Evolutionary conservation across 2,797 vertebrate species (phyloP), one percentile per base, ranked within the genome.

Genomic region (Trachurus trachurus): DNA sequence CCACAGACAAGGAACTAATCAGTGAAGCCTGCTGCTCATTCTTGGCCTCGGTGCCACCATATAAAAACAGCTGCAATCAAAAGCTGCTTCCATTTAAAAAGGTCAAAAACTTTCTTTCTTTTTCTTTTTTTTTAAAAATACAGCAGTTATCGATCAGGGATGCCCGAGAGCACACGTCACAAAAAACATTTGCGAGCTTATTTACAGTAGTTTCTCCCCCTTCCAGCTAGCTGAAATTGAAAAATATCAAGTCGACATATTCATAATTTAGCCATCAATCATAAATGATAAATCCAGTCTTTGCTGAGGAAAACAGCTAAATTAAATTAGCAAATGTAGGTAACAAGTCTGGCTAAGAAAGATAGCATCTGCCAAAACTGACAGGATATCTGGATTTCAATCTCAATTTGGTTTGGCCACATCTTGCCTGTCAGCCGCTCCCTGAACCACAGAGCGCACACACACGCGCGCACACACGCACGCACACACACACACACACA

Each of bases 21-120:
- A 61, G 39, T 22, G 5, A 45, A 83, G 66, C 42, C 44, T 78
- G 66, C 22, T 49, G 60, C 68, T 85, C 45, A 22, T 57, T 82
- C 45, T 42, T 50, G 52, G 47, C 59, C 60, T 19, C 5, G 26
- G 1, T 5, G 37, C 31, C 47, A 37, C 56, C 19, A 34, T 63
- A 66, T 80, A n/a, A 80, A 76, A 62, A 52, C 6, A 21, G 50
- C 39, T 64, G 9, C 2, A 26, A 40, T 63, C 19, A 26, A 66
- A 54, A 12, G 5, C 42, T 21, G 26, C 12, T 66, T 58, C 47
- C 22, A 65, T 73, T 53, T 45, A 21, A 64, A 53, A 72, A 61
- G 70, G 66, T 77, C 60, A 79, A 31, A 39, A 34, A 31, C 34
- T 65, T 66, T 29, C 4, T n/a, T 37, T 37, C 8, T 1, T 26